Percentiles rank a stretch among this genome's conserved stretches.
Evolutionary conservation across 2,888 invertebrate genomes (phyloP).

Genomic region (Arctia plantaginis): DNA sequence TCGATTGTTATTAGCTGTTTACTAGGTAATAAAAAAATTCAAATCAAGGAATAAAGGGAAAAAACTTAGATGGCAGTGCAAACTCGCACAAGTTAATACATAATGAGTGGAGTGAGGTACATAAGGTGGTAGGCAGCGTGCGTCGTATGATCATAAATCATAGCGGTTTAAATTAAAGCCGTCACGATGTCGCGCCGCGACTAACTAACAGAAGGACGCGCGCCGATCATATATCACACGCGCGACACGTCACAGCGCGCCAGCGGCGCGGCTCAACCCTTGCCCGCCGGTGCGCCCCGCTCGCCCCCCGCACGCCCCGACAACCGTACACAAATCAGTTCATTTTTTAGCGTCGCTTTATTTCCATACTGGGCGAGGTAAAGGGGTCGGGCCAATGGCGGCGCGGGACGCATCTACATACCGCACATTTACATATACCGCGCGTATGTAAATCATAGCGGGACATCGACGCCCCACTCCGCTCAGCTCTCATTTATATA

Average conservation of each 20-base stretch:
- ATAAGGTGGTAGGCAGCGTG: not conserved
- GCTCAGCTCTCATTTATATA: constrained; percentile 13
- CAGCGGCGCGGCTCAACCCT: constrained; percentile 58
- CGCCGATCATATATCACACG: constrained; percentile 63
- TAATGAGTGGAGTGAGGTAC: not conserved
- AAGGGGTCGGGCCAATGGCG: constrained; percentile 58
- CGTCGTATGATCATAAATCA: constrained; percentile 63
- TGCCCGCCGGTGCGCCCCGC: constrained; percentile 35
- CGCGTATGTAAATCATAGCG: constrained; percentile 37
- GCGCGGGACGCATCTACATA: constrained; percentile 68
- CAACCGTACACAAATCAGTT: constrained; percentile 50
- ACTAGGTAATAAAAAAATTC: not conserved
- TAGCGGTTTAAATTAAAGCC: constrained; percentile 73
- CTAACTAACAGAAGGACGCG: constrained; percentile 62
- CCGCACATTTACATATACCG: constrained; percentile 65
- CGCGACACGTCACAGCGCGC: constrained; percentile 10
- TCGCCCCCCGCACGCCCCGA: constrained; percentile 23
- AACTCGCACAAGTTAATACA: not conserved
- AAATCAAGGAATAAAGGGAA: too few relatives aligned
- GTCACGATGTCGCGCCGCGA: constrained; percentile 69
- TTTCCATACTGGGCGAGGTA: constrained; percentile 49
- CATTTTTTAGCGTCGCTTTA: constrained; percentile 54
- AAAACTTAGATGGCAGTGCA: not conserved
- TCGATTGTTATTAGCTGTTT: not conserved
- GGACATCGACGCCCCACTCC: constrained; percentile 7